These are phyloP conservation scores for Petrocephalus sullivani DNA, from an alignment of 2,797 vertebrate species.

Conservation along the genomic window DNA sequence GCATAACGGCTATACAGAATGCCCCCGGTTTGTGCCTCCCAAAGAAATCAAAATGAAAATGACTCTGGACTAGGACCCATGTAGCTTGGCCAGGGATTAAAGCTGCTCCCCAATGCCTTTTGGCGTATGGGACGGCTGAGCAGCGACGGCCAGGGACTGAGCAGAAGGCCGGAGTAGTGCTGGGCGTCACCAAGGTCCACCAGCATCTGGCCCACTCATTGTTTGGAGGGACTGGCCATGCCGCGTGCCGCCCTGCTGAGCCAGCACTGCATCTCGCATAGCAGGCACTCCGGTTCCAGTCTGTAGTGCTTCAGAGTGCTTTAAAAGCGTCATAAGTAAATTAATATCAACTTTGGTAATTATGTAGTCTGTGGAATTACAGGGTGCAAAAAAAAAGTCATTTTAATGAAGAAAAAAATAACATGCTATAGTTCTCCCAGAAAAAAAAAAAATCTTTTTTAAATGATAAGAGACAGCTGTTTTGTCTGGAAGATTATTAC, in stretches of 20 bases:
- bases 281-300: background rate
- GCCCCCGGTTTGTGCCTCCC: background rate
- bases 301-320: background rate
- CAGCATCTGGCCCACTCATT: conserved; percentile 14
- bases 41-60: conserved; percentile 1
- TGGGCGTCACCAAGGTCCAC: conserved; percentile 14
- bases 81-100: conserved; percentile 22
- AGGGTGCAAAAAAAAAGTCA: background rate
- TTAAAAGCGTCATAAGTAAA: background rate
- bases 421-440: background rate
- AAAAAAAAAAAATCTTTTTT: background rate
- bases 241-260: background rate
- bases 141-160: background rate
- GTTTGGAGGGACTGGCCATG: background rate
- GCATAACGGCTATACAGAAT: background rate
- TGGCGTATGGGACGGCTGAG: background rate
- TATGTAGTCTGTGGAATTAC: background rate
- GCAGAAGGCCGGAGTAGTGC: conserved; percentile 20
- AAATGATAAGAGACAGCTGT: background rate
- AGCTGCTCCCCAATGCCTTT: conserved; percentile 9
- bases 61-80: conserved; percentile 16
- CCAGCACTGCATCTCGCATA: background rate
- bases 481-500: background rate
- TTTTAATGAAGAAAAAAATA: background rate
- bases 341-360: background rate